These are phyloP conservation scores for Lophius americanus DNA, from an alignment of 2,797 vertebrate genomes.

Conservation along the genomic window DNA sequence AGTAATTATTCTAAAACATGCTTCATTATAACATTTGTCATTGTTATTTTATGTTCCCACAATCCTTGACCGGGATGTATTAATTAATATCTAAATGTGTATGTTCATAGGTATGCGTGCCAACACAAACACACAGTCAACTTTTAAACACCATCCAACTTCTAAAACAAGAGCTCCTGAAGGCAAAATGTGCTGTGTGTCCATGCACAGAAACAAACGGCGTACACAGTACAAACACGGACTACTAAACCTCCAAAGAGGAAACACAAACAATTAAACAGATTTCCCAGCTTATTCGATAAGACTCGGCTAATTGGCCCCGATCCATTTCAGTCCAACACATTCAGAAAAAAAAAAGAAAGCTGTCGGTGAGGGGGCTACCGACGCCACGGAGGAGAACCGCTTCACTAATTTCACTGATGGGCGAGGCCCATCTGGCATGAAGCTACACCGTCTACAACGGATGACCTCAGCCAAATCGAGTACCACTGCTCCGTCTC, in stretches of 20 bases:
- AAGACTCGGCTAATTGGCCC: slow-evolving; percentile 46
- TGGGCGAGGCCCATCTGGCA: slow-evolving; percentile 36
- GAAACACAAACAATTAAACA: slow-evolving; percentile 56
- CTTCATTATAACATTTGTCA: too few species aligned
- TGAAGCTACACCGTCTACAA: slow-evolving; percentile 29
- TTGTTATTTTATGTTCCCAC: too few species aligned
- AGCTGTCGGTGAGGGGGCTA: slow-evolving; percentile 26
- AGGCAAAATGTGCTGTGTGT: not conserved
- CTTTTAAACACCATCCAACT: slow-evolving; percentile 1
- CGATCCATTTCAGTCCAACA: slow-evolving; percentile 25
- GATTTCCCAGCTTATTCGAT: slow-evolving; percentile 60
- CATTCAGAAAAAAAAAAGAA: slow-evolving; percentile 3
- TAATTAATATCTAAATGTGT: too few species aligned
- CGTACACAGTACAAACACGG: slow-evolving; percentile 9
- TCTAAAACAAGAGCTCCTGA: not conserved
- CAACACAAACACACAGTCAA: not conserved
- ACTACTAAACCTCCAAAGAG: slow-evolving; percentile 46
- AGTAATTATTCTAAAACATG: too few species aligned
- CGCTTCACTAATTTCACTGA: slow-evolving; percentile 42
- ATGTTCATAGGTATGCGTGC: too few species aligned
- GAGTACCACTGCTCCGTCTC: slow-evolving; percentile 17
- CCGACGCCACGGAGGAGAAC: slow-evolving; percentile 49
- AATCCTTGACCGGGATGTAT: too few species aligned
- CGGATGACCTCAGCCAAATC: slow-evolving; percentile 50
- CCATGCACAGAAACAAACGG: slow-evolving; percentile 6